Evolutionary conservation across 2,113 vertebrate species (phyloP), one percentile per base, ranked within the genome.

Genomic region (Hippocampus barbouri): DNA sequence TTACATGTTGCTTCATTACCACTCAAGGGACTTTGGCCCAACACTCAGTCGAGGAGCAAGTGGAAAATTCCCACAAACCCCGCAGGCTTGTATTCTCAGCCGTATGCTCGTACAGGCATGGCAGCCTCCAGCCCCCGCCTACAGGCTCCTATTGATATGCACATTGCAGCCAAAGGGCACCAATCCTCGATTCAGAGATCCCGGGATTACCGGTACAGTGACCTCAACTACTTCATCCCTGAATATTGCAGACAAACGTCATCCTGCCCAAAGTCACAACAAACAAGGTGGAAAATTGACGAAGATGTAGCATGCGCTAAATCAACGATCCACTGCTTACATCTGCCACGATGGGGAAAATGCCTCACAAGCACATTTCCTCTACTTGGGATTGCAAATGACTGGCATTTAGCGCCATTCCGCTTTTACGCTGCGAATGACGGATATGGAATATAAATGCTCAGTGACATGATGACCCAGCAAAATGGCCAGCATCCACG

Each of bases 381-480:
- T 73, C 57, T 30, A 61, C 64, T 70, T 59, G 67, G 43, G 54
- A 73, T 68, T 75, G 49, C 61, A 75, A 60, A 73, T 8, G 72
- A 59, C 66, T 83, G 82, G 75, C 82, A 82, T 86, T 83, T 85
- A 79, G 70, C 73, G 71, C 53, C 45, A 71, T 81, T 72, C 81
- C 83, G 79, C 76, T 83, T 85, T 87, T 76, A 72, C 74, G 70
- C 77, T 41, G 65, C 62, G 73, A 82, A 75, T 79, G 82, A 87
- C 78, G 80, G 78, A 79, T 75, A 59, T 72, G 63, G 78, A 88
- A 86, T 83, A 84, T 80, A 72, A 87, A 86, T 88, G 79, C 70
- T 79, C 70, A 62, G 41, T 72, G 77, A 76, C 72, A 78, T 73
- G 70, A 85, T 86, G 83, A 86, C 73, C 82, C 79, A 78, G 82